Evolutionary conservation across 2,888 invertebrate genomes (phyloP), one percentile per base, ranked within the genome.

Genomic region (Campaea margaritaria): DNA sequence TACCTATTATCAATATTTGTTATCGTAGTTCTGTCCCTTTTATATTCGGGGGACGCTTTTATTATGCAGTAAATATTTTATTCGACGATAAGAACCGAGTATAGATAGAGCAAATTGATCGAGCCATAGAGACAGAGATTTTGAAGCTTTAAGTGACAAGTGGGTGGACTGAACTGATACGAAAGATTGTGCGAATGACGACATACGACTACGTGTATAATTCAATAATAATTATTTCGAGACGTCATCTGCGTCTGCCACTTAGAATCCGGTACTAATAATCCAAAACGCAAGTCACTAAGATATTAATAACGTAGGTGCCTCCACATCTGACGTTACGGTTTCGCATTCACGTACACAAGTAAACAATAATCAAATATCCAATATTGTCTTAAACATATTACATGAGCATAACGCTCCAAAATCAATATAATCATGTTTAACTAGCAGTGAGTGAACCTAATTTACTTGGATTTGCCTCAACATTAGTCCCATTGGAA

Each of bases 51-150:
- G 76, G 81, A 83, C 81, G 85, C 81, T 79, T 91, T 90, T 91
- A 91, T 89, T 85, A 83, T 87, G 87, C 84, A 87, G 87, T 91
- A 89, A 91, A 92, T 91, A 91, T 89, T 91, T 89, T 87, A 91
- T 87, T 79, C 76, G 73, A 71, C 75, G 90, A 91, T 90, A 91
- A 87, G 81, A 82, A 76, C 78, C 76, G 75, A 76, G 74, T 75
- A 70, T 60, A 87, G 91, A 92, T 91, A 92, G 90, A 86, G 77
- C 85, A 87, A 91, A 90, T 90, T 91, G 91, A 91, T 90, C 87
- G 85, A 74, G 75, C 76, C 74, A 80, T 79, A 81, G 74, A 76
- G 70, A 75, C 74, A 74, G 72, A 75, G 74, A 82, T 85, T 82
- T 76, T 79, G 82, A 82, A 78, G 80, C 81, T 85, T 84, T 86